Evolutionary conservation across 2,888 invertebrate species (phyloP).

Genomic region (Nycteola revayana): DNA sequence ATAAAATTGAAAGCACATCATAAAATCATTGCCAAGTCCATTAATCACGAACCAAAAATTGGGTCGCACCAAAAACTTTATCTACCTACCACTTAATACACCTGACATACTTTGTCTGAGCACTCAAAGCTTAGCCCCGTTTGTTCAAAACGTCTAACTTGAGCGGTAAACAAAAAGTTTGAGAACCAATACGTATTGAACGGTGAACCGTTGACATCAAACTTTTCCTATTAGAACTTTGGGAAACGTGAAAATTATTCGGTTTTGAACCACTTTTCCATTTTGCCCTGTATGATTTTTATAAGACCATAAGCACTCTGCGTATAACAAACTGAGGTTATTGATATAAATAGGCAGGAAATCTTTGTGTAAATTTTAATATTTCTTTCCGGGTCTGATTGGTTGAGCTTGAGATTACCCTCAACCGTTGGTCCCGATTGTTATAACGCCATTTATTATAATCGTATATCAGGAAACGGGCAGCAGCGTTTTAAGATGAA

Average conservation of each 20-base stretch:
- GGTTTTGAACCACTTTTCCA: constrained; percentile 31
- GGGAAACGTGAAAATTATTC: constrained; percentile 57
- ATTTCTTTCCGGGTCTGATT: no score
- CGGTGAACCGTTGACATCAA: constrained; percentile 46
- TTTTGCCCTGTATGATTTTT: constrained; percentile 36
- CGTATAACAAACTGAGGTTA: constrained; percentile 36
- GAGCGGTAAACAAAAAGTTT: constrained; percentile 49
- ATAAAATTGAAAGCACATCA: no score
- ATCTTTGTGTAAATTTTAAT: no score
- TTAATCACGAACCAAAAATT: no score
- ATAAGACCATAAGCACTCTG: constrained; percentile 14
- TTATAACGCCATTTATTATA: no score
- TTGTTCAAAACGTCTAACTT: constrained; percentile 31
- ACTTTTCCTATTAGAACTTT: constrained; percentile 69
- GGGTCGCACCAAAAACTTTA: no score
- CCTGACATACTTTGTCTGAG: constrained; percentile 4
- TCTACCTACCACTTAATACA: not conserved
- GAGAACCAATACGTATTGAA: constrained; percentile 48
- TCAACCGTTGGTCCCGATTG: no score
- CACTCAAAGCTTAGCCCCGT: constrained; percentile 18
- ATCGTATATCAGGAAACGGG: no score
- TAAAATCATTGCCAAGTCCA: no score
- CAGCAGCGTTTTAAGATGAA: no score
- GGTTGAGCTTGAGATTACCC: no score
- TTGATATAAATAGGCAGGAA: no score